Base-by-base conservation (phyloP, 2,888 invertebrate species). In the Adelognathus sp. region DNA sequence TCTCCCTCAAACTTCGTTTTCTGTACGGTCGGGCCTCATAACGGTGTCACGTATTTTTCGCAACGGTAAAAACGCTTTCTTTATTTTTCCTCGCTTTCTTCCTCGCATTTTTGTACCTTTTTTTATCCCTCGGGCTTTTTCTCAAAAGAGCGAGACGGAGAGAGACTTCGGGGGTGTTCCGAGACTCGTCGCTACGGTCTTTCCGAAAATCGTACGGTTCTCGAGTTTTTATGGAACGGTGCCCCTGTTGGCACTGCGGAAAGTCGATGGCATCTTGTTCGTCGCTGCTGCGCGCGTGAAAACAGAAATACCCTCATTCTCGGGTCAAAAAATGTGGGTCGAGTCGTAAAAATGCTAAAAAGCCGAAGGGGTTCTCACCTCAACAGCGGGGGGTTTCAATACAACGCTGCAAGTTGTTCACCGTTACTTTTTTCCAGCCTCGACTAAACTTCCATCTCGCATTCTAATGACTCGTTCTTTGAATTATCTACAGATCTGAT, bases 221-320 rank as follows among this genome's bases (percentile, higher is more conserved):
- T 74, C 33, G 77, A 76, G 83, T 86, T 86, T 87, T 87, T 87
- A 87, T 85, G 87, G 80, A 82, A 61, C 81, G 75, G 71, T 52
- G 64, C 24, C 64, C 18, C 4, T 6, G 36, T 54, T 46, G 33
- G 29, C 67, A 24, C 27, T 46, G 78, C 36, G 50, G 58, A 67
- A 58, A 41, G 52, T 58, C 24, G 39, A 27, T 11, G 44, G 60
- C 31, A 4, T 39, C 41, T n/a, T 33, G 9, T 64, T 33, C 33
- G 54, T 60, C 64, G 33, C 64, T 64, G 27, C 31, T n/a, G n/a
- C 54, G 46, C 39, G 11, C 1, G 39, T 36, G 16, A 41, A 54
- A 54, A 16, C 54, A 39, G 39, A 39, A 31, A 52, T 67, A 67
- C 67, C 54, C 54, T 36, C 27, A 16, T 54, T 67, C 41, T 54